These are phyloP conservation scores for Protonibea diacanthus DNA, from an alignment of 2,797 vertebrate species.

Conservation along the genomic window DNA sequence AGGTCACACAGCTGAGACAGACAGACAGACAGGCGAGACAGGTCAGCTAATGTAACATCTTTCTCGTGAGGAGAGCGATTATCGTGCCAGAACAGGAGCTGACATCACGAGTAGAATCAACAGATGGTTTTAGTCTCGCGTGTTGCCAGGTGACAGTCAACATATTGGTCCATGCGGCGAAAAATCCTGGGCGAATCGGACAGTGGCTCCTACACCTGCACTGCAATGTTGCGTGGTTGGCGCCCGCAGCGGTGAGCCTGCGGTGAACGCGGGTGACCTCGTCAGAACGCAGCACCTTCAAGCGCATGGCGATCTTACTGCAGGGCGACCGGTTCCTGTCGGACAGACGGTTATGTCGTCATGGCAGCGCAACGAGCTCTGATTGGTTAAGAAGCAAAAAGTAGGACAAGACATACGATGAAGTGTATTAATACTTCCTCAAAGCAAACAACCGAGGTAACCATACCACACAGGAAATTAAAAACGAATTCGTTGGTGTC, in stretches of 20 bases:
- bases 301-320: constrained; percentile 88
- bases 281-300: constrained; percentile 83
- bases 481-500: neutral
- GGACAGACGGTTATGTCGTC: neutral
- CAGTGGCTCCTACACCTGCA: no score
- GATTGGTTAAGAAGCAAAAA: neutral
- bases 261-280: constrained; percentile 71
- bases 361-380: neutral
- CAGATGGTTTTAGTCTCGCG: no score
- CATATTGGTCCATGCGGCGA: no score
- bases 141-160: constrained; percentile 88
- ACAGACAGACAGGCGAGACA: neutral
- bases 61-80: no score
- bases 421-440: no score
- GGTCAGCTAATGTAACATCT: no score
- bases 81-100: no score
- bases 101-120: neutral
- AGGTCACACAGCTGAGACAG: neutral
- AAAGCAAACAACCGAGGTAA: no score
- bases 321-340: constrained; percentile 91
- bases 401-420: neutral
- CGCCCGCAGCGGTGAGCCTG: no score
- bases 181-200: no score
- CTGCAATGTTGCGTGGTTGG: no score
- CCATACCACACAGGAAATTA: constrained; percentile 27